Conservation (phyloP, 2,888 invertebrate species). For the Dynastes hyllus region DNA sequence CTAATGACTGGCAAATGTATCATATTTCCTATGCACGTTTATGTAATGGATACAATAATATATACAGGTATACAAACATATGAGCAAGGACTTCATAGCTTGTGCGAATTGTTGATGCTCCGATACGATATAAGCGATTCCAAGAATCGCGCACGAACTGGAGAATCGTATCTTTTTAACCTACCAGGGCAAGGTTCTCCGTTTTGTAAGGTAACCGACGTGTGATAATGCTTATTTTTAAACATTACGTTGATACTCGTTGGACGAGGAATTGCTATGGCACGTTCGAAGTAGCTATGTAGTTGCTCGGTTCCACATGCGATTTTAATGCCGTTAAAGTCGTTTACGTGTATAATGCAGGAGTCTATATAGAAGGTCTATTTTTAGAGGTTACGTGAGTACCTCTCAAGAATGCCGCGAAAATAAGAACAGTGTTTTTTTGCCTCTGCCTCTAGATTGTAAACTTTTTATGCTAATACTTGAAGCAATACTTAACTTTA, state of each 20-base stretch:
- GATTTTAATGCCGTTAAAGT: constrained; percentile 30
- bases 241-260: constrained; percentile 32
- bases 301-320: background rate
- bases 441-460: no score
- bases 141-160: background rate
- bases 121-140: background rate
- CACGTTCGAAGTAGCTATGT: background rate
- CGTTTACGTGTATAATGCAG: background rate
- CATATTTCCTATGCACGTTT: background rate
- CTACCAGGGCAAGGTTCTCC: constrained; percentile 31
- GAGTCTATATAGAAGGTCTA: background rate
- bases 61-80: background rate
- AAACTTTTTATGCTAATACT: no score
- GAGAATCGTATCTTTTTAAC: constrained; percentile 37
- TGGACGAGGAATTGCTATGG: background rate
- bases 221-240: constrained; percentile 43
- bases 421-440: background rate
- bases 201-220: constrained; percentile 14
- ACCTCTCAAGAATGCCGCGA: background rate
- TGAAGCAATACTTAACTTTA: no score
- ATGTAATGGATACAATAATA: background rate
- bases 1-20: background rate
- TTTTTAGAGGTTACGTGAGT: constrained; percentile 7
- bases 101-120: background rate
- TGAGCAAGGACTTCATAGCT: background rate